Conservation (phyloP, 2,113 vertebrate species). For the Toxostoma redivivum region DNA sequence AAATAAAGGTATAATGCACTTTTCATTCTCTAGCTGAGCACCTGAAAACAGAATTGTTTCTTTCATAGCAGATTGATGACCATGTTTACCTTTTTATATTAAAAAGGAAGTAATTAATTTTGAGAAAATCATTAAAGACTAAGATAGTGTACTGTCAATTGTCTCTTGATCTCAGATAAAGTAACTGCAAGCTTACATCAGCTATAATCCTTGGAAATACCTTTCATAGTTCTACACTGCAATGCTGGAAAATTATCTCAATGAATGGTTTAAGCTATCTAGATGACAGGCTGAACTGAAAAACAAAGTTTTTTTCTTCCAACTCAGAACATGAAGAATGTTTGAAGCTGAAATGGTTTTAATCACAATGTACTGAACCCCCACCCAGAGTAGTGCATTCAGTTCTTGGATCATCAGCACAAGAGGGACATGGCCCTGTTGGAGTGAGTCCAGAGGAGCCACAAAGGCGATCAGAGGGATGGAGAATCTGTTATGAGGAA, state of each 20-base stretch:
- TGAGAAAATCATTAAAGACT: slow-evolving; percentile 38
- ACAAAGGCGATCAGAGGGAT: background rate
- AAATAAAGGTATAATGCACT: background rate
- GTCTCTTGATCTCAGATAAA: slow-evolving; percentile 2
- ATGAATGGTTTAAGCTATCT: background rate
- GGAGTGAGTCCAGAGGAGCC: background rate
- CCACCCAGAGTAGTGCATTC: fast-evolving
- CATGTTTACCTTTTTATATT: slow-evolving; percentile 36
- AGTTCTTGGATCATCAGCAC: background rate
- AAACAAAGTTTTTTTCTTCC: background rate
- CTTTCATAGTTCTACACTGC: background rate
- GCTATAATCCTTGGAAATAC: background rate
- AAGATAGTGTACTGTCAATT: background rate
- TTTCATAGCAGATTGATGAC: slow-evolving; percentile 39
- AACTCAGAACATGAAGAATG: background rate
- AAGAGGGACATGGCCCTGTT: background rate
- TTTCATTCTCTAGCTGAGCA: background rate
- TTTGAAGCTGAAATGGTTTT: background rate
- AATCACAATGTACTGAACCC: background rate
- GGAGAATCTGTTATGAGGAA: background rate
- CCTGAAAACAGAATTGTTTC: background rate
- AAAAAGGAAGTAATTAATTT: slow-evolving; percentile 32
- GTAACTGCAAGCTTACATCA: slow-evolving; percentile 21
- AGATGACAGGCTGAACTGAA: background rate
- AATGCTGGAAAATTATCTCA: slow-evolving; percentile 5